phyloP scores from a whole-genome alignment of 2,888 invertebrate species.

The Phasia obesa region DNA sequence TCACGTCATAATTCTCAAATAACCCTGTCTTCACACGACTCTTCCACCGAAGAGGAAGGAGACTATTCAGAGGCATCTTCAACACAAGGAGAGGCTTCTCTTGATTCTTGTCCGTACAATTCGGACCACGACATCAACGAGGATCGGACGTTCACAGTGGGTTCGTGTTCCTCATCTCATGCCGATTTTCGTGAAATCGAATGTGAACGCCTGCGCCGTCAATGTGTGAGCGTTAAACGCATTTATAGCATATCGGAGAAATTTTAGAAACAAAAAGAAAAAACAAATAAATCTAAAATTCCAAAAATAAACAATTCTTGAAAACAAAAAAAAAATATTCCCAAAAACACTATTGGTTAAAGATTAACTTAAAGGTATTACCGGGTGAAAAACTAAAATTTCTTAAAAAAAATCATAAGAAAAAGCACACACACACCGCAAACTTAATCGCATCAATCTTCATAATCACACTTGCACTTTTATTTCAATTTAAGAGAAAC shows the following conservation, averaged over 20 bases:
- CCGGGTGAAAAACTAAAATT: slow-evolving; percentile 59
- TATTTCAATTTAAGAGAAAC: slow-evolving; percentile 16
- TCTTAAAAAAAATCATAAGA: slow-evolving; percentile 59
- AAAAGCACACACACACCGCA: slow-evolving; percentile 61
- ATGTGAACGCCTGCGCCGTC: slow-evolving; percentile 80
- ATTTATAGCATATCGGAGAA: slow-evolving; percentile 82
- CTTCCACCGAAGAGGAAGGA: slow-evolving; percentile 41
- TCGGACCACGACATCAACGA: slow-evolving; percentile 73
- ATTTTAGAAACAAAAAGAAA: slow-evolving; percentile 74
- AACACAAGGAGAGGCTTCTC: slow-evolving; percentile 72
- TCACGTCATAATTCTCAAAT: slow-evolving; percentile 54
- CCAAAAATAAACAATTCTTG: slow-evolving; percentile 52
- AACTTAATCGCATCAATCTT: slow-evolving; percentile 22
- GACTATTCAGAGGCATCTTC: slow-evolving; percentile 67
- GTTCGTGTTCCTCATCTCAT: slow-evolving; percentile 76
- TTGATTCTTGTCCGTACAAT: slow-evolving; percentile 71
- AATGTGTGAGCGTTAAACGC: slow-evolving; percentile 81
- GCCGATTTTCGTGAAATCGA: slow-evolving; percentile 81
- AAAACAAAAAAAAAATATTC: slow-evolving; percentile 31
- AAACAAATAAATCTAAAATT: slow-evolving; percentile 43
- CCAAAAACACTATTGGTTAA: slow-evolving; percentile 65
- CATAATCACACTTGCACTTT: slow-evolving; percentile 58
- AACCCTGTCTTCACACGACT: slow-evolving; percentile 45
- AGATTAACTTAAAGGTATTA: slow-evolving; percentile 67
- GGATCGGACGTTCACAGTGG: slow-evolving; percentile 74